These are phyloP conservation scores for Anomalospiza imberbis DNA, from an alignment of 2,797 vertebrate species.

Conservation along the genomic window DNA sequence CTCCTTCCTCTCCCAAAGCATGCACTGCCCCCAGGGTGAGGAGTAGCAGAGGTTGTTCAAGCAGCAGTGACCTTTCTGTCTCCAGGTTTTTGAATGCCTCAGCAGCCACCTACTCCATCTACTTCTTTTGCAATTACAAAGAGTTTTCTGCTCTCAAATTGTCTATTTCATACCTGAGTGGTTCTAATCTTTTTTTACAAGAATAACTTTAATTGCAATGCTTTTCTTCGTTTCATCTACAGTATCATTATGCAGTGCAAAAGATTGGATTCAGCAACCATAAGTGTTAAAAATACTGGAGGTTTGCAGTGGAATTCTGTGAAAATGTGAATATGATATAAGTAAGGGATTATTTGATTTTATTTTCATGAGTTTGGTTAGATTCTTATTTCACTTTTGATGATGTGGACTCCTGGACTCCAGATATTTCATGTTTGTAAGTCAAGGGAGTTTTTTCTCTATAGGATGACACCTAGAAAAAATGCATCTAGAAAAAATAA, in stretches of 20 bases:
- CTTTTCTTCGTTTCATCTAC: not conserved
- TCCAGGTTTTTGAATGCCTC: not conserved
- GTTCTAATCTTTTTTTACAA: not conserved
- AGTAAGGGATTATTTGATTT: not conserved
- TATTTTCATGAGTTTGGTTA: not conserved
- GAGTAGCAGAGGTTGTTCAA: not conserved
- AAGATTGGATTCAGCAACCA: not conserved
- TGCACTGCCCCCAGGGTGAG: not conserved
- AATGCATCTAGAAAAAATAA: not conserved
- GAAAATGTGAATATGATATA: not conserved
- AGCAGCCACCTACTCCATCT: not conserved
- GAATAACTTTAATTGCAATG: not conserved
- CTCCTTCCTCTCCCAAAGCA: not conserved
- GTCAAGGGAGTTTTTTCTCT: not conserved
- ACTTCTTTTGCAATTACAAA: not conserved
- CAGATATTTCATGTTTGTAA: not conserved
- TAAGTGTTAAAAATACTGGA: not conserved
- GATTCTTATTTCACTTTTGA: not conserved
- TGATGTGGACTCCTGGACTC: not conserved
- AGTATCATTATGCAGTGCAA: not conserved
- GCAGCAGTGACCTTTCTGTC: not conserved
- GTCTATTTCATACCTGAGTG: conserved; percentile 11
- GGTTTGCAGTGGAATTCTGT: not conserved
- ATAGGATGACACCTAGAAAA: not conserved
- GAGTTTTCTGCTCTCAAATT: not conserved